Evolutionary conservation across 2,888 invertebrate species (phyloP), one percentile per base, ranked within the genome.

Genomic region (Habrosyne pyritoides): DNA sequence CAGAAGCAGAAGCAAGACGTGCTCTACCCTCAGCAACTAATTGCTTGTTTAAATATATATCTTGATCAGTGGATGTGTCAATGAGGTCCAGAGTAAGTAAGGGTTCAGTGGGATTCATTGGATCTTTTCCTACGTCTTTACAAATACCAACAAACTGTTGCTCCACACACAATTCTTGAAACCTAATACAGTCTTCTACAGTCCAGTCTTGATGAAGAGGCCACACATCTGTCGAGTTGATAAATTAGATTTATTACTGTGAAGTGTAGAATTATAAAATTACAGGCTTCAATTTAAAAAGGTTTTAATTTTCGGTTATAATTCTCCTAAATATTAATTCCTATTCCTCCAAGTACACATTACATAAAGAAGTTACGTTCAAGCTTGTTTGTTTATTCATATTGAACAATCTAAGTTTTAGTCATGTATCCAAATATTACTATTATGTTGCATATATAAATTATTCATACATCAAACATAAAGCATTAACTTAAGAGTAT

Each of bases 181-280:
- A 97, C 58, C 94, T 87, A 53, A 95, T 86, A 71, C 96, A 96
- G 82, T 96, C 96, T 67, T 95, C 95, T 65, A 95, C 94, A 0
- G 94, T 93, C 96, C 96, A 96, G 83, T 96, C 95, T 69, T 87
- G 89, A 66, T 94, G 93, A 21, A 90, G 82, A 33, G 94, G 94
- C 71, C 80, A 85, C 50, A 94, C 91, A 66, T 94, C 94, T 93
- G 81, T 42, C 64, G 71, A 67, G 56, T 56, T 0, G 28, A 53
- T 48, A 8, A 5, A 48, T 50, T 4, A 14, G 10, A 2, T 47
- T 52, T 21, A 30, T 52, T 53, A 51, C n/a, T n/a, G n/a, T 47
- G 8, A 7, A 46, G 21, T 21, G 24, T 48, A 48, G 6, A 24
- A 12, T 33, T 10, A 10, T 2, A 10, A 3, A 33, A 28, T 28